Evolutionary conservation across 2,113 vertebrate species (phyloP), one percentile per base, ranked within the genome.

Genomic region (Tetrao urogallus): DNA sequence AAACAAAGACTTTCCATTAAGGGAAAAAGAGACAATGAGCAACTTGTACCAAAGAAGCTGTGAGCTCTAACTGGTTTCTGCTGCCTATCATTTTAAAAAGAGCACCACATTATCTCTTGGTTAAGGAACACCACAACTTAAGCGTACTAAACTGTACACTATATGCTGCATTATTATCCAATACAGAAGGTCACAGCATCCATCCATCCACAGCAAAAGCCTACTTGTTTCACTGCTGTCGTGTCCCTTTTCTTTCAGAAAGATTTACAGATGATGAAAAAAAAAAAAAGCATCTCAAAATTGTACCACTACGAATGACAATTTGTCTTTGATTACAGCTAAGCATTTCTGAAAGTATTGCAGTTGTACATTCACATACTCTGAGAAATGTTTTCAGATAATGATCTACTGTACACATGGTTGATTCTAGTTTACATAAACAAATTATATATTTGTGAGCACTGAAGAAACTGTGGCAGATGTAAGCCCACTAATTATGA

Each of bases 401-500:
- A 87, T 67, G 77, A 95, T 70, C 84, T 60, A 85, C n/a, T 48
- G 60, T 86, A 89, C 90, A 94, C 75, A 90, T 89, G 81, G 85
- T 4, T 88, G 77, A 81, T 90, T 91, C 85, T 47, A 78, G 85
- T 87, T 97, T 95, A 94, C 94, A 92, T 92, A 97, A 95, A 86
- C 88, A 95, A 95, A 89, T 95, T 93, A 85, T 56, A 80, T 67
- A 80, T 91, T 93, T 91, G 88, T 86, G 47, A 75, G 71, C 6
- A 2, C 71, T 95, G 86, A 92, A 93, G 65, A 82, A 90, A 93
- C 65, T 85, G 82, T 63, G 45, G 93, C 69, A 77, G 78, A 92
- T 90, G 82, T 60, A 96, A 96, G 83, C 71, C 74, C 80, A 91
- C 95, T 96, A 94, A 97, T 92, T 95, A 95, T 91, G 84, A 83